Evolutionary conservation across 92 coral and sea anemone genomes (phyloP), one percentile per base, ranked within the genome.

Genomic region (Desmophyllum pertusum): DNA sequence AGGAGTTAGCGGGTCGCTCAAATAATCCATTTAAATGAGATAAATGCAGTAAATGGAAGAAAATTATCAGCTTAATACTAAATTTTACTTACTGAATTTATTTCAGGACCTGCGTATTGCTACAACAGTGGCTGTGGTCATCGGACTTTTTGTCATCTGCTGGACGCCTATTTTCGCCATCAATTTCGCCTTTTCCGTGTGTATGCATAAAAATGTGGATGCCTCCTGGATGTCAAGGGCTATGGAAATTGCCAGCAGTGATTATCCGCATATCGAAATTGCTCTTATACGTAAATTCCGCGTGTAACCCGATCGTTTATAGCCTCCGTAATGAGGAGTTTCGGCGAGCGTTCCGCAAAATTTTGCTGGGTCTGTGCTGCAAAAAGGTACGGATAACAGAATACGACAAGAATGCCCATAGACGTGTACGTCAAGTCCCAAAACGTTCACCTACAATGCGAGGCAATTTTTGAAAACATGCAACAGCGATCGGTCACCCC

Each of bases 241-340:
- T 65, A 38, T 31, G 2, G 0, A 7, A 14, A 39, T 36, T 84
- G 11, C 93, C 95, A 40, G 82, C 14, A 10, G 51, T 64, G 4
- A 40, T 92, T 23, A 48, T 64, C 0, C 67, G 40, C 37, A 70
- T 89, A 21, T 64, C 59, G 77, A 94, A 94, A 38, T 92, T 87
- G 88, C 90, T 94, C 67, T 95, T 92, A 75, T 94, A 94, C 69
- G 95, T 92, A 35, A 94, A 92, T 67, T 94, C 98, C 11, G 92
- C 88, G 3, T 89, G 95, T 67, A 94, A 94, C 42, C 98, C 95
- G 33, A 78, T 94, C 9, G 81, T 94, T 6, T 94, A 94, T 72
- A 93, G 98, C 40, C 84, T 94, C 51, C 95, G 98, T 13, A 94
- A 94, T 86, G 84, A 84, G 57, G 98, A 94, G 62, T 94, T 94